A percentile compares a stretch with the other conserved stretches of the same genome.
These are phyloP conservation scores for Bovichtus variegatus DNA, from an alignment of 2,797 vertebrate genomes.

Conservation along the genomic window DNA sequence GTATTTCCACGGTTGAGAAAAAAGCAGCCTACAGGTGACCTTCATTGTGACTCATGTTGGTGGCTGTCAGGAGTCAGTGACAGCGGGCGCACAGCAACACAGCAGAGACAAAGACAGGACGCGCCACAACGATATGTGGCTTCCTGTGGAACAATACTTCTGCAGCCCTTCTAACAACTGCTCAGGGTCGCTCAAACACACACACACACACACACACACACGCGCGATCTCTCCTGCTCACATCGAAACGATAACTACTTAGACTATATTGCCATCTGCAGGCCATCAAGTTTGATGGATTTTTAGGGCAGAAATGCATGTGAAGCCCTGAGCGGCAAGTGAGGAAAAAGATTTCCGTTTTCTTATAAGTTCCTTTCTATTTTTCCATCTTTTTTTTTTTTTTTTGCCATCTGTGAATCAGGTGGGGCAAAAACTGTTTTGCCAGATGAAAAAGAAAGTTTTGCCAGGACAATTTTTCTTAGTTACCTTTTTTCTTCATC, in stretches of 20 bases:
- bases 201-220: not conserved
- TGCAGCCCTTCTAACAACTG: slow-evolving; percentile 12
- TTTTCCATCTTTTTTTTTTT: too few species aligned
- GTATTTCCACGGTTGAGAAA: not conserved
- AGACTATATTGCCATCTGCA: slow-evolving; percentile 43
- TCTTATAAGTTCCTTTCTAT: too few species aligned
- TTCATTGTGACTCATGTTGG: not conserved
- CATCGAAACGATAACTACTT: not conserved
- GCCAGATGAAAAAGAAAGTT: too few species aligned
- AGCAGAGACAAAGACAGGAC: slow-evolving; percentile 48
- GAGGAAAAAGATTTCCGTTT: too few species aligned
- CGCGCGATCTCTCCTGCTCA: not conserved
- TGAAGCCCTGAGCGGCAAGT: not conserved
- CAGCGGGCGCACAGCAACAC: not conserved
- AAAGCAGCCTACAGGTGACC: slow-evolving; percentile 11
- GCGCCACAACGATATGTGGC: slow-evolving; percentile 38
- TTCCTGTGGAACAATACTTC: slow-evolving; percentile 66
- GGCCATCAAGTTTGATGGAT: not conserved
- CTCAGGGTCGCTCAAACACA: not conserved
- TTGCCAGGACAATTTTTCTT: too few species aligned
- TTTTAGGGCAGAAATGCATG: not conserved
- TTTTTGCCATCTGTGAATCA: too few species aligned
- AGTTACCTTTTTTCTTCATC: too few species aligned
- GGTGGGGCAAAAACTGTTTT: too few species aligned
- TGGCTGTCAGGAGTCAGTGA: slow-evolving; percentile 5